A percentile compares a stretch with the other conserved stretches of the same genome.
Conservation (phyloP, 2,113 vertebrate species). For the Hemicordylus capensis region DNA sequence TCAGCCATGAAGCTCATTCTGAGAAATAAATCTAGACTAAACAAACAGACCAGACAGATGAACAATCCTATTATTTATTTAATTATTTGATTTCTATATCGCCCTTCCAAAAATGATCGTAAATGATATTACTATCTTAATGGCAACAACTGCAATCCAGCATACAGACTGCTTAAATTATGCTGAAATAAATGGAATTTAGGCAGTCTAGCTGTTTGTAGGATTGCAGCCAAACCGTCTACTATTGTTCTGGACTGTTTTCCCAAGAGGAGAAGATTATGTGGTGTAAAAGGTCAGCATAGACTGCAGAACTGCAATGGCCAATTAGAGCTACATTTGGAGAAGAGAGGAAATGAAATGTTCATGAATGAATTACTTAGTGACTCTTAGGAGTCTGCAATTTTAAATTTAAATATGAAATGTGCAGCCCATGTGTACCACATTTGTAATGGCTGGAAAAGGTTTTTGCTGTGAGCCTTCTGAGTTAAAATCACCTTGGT, state of each 20-base stretch:
- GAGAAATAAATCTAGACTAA: neutral
- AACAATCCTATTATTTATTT: no score
- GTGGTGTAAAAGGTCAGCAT: neutral
- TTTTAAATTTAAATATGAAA: neutral
- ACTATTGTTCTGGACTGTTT: neutral
- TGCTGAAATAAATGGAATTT: neutral
- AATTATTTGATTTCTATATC: no score
- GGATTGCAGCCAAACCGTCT: neutral
- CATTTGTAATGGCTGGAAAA: neutral
- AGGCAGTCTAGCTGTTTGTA: neutral
- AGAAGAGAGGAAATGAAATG: neutral
- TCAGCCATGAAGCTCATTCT: neutral
- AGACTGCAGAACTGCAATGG: neutral
- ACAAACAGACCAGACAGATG: no score
- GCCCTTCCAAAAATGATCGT: no score
- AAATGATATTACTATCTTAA: neutral
- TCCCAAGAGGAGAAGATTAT: neutral
- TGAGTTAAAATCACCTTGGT: neutral
- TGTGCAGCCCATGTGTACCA: neutral
- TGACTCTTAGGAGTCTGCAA: neutral
- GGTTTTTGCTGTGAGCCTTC: neutral
- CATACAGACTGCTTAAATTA: neutral
- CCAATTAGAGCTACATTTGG: neutral
- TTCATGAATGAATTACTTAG: neutral
- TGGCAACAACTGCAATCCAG: neutral